These are phyloP conservation scores for Anhinga anhinga DNA, from an alignment of 2,113 vertebrate genomes.

Conservation along the genomic window DNA sequence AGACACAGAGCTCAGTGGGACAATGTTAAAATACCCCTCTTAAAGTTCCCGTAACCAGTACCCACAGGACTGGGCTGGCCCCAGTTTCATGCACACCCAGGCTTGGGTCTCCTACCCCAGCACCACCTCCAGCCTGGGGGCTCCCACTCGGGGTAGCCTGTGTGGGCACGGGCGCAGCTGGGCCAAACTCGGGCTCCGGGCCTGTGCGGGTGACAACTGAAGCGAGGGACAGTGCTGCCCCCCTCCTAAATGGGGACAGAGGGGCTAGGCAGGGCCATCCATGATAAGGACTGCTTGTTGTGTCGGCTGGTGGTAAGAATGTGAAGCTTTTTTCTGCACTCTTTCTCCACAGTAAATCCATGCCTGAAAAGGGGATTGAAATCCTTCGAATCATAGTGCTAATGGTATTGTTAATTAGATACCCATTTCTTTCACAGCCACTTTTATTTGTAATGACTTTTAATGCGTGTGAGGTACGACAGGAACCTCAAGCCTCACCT, in stretches of 20 bases:
- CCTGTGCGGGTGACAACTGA: background rate
- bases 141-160: fast-evolving
- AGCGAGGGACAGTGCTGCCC: background rate
- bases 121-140: background rate
- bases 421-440: background rate
- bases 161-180: background rate
- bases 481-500: background rate
- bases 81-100: background rate
- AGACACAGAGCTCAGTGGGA: background rate
- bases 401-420: background rate
- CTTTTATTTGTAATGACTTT: background rate
- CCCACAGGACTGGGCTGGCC: background rate
- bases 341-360: background rate
- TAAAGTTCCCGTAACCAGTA: background rate
- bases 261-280: background rate
- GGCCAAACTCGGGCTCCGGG: background rate
- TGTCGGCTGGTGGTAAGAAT: background rate
- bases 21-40: background rate
- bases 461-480: fast-evolving
- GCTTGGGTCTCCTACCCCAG: background rate
- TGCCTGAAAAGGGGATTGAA: background rate
- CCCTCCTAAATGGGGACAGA: background rate
- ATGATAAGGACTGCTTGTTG: background rate
- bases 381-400: background rate
- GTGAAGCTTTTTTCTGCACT: background rate